Base-by-base conservation (phyloP, 2,797 vertebrate species). In the Hydrophis major region DNA sequence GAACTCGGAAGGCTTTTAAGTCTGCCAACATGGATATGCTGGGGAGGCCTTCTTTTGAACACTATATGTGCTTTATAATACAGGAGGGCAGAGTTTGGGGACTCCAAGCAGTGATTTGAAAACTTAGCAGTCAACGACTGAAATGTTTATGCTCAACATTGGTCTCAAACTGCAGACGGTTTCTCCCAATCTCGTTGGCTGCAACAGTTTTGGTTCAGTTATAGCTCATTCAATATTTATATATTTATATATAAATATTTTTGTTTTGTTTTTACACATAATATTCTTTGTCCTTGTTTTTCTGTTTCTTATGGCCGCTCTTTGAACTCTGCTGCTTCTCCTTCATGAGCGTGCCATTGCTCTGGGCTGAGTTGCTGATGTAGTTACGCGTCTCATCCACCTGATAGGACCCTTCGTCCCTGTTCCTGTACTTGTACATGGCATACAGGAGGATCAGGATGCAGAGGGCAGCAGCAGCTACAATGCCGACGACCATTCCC, bases 381-480 rank as follows among this genome's bases (percentile, higher is more conserved):
- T 99, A 99, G 98, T 99, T 99, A 96, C 99, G 98, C 97, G 99
- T 99, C 98, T 99, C 99, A 94, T 99, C 99, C 98, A 99, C 99
- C 97, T 99, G 99, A 98, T 99, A 99, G 98, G 99, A 99, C 97
- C 99, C 99, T 97, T 99, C 99, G 97, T 99, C 99, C 98, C 99
- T 99, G 98, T 99, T 99, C 98, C 99, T 99, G 98, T 99, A 99
- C 98, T 99, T 99, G 98, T 99, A 99, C 99, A 99, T 99, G 98
- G 99, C 99, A 27, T 99, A 99, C 98, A 99, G 99, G 96, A 99
- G 99, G 98, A 99, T 99, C 98, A 99, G 99, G 99, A 99, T 99
- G 98, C 99, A 99, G 98, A 99, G 98, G 97, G 99, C 99, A 4
- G 99, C 99, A 97, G 99, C 99, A 97, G 99, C 99, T 98, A 99